Percentiles rank a stretch among this genome's conserved stretches.
These are phyloP conservation scores for Vireo griseus DNA, from an alignment of 2,797 vertebrate species.

Conservation along the genomic window DNA sequence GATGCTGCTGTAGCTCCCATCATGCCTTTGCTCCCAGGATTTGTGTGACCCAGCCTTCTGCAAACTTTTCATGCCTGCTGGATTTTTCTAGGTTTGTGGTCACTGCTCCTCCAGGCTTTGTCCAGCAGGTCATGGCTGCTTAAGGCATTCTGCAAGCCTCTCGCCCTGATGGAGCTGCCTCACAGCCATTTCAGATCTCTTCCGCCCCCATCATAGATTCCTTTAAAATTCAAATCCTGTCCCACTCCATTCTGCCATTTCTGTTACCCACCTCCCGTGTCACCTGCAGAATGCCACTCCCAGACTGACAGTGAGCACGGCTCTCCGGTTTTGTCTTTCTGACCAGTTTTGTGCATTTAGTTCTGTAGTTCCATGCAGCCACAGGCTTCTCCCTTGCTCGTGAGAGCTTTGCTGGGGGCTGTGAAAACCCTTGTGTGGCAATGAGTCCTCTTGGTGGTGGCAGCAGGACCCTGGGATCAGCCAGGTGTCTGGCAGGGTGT, in stretches of 20 bases:
- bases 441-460: fast-evolving
- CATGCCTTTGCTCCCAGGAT: background rate
- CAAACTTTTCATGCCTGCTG: background rate
- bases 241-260: background rate
- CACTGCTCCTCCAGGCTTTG: background rate
- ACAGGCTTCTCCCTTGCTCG: fast-evolving
- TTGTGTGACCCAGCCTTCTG: background rate
- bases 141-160: background rate
- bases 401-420: background rate
- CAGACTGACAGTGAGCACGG: background rate
- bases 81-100: background rate
- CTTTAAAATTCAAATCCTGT: background rate
- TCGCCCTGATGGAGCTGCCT: background rate
- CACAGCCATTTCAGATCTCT: background rate
- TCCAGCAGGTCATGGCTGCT: background rate
- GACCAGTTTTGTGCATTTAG: background rate
- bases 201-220: background rate
- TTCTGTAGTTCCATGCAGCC: background rate
- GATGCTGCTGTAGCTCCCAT: background rate
- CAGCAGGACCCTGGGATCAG: background rate
- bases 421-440: background rate
- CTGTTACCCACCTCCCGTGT: fast-evolving
- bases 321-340: background rate
- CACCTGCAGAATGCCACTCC: background rate
- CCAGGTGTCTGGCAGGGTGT: fast-evolving